Conservation (phyloP, 2,888 invertebrate species). For the Eledona agricola region DNA sequence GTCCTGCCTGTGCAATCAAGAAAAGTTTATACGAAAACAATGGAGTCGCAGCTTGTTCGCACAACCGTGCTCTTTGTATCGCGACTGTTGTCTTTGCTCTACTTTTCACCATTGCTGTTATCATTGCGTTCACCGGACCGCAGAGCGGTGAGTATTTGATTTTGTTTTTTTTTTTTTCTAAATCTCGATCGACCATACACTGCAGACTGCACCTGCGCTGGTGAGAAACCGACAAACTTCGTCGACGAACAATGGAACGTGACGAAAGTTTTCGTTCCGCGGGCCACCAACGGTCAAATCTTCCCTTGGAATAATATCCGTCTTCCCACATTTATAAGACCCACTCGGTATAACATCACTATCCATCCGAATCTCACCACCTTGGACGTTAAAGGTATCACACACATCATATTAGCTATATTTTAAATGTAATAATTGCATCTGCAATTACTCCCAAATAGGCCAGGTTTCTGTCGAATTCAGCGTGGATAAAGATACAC, state of each 20-base stretch:
- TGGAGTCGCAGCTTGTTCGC: slow-evolving; percentile 87
- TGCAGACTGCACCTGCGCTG: slow-evolving; percentile 75
- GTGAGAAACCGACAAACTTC: slow-evolving; percentile 70
- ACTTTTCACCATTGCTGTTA: slow-evolving; percentile 82
- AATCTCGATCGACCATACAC: too few species aligned
- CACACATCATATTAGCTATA: too few species aligned
- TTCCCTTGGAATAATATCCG: slow-evolving; percentile 82
- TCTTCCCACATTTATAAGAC: slow-evolving; percentile 80
- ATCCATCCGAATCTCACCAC: slow-evolving; percentile 94
- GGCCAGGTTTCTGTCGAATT: slow-evolving; percentile 89
- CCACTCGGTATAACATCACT: slow-evolving; percentile 86
- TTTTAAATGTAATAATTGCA: too few species aligned
- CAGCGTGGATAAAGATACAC: slow-evolving; percentile 81
- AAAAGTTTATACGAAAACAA: slow-evolving; percentile 76
- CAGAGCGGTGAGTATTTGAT: slow-evolving; percentile 78
- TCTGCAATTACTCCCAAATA: slow-evolving; percentile 53
- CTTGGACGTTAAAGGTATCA: slow-evolving; percentile 83
- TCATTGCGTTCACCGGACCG: slow-evolving; percentile 91
- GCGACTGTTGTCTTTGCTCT: slow-evolving; percentile 81
- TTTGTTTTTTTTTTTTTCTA: too few species aligned
- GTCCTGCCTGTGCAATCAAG: slow-evolving; percentile 70
- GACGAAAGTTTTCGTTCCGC: slow-evolving; percentile 70
- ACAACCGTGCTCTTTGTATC: slow-evolving; percentile 83
- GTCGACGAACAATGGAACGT: slow-evolving; percentile 71
- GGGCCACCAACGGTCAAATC: slow-evolving; percentile 77